Evolutionary conservation across 2,888 invertebrate species (phyloP).

Genomic region (Aplocera efformata): DNA sequence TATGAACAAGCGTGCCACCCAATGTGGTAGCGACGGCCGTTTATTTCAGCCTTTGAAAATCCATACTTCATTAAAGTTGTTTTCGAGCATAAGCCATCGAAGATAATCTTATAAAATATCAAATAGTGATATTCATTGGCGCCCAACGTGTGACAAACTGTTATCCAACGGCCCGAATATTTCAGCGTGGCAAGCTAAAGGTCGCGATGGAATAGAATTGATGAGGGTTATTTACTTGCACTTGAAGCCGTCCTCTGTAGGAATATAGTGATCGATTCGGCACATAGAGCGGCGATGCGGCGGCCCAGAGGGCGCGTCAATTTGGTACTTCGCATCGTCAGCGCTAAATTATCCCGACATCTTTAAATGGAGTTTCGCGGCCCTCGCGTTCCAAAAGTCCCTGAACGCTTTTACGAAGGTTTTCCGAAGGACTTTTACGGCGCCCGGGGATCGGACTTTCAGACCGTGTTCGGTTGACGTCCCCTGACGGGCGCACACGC

Average conservation of each 20-base stretch:
- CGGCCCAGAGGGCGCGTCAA: slow-evolving; percentile 70
- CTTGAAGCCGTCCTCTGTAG: slow-evolving; percentile 49
- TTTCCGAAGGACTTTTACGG: slow-evolving; percentile 25
- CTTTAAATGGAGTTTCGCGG: slow-evolving; percentile 79
- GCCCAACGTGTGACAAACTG: too few species aligned
- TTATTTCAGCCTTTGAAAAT: too few species aligned
- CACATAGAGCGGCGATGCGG: slow-evolving; percentile 52
- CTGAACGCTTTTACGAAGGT: slow-evolving; percentile 51
- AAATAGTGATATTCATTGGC: too few species aligned
- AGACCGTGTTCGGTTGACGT: slow-evolving; percentile 44
- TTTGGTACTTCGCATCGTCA: slow-evolving; percentile 72
- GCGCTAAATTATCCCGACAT: slow-evolving; percentile 78
- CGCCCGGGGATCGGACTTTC: slow-evolving; percentile 48
- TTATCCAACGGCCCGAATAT: slow-evolving; percentile 35
- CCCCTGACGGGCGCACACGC: slow-evolving; percentile 53
- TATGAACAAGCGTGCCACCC: too few species aligned
- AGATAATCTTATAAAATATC: too few species aligned
- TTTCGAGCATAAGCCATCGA: too few species aligned
- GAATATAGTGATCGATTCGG: slow-evolving; percentile 62
- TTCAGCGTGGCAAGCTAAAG: slow-evolving; percentile 45
- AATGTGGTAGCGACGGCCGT: too few species aligned
- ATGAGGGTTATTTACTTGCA: slow-evolving; percentile 64
- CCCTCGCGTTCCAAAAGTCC: slow-evolving; percentile 59
- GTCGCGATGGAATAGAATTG: slow-evolving; percentile 47
- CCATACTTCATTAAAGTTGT: too few species aligned